These are phyloP conservation scores for Hydrotaea cyrtoneurina DNA, from an alignment of 2,888 invertebrate genomes.

Conservation along the genomic window DNA sequence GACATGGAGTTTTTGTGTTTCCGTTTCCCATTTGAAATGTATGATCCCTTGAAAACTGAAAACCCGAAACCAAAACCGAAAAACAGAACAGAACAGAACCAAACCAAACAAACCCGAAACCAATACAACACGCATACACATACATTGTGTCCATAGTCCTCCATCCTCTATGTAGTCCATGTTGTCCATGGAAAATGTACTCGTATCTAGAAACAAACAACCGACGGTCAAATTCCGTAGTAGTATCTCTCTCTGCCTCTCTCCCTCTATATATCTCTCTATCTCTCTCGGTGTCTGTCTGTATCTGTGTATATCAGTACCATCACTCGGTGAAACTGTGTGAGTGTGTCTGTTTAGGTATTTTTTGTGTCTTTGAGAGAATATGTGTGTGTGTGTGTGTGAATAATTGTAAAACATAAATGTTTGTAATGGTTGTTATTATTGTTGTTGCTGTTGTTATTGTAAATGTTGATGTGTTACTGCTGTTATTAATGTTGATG, in stretches of 20 bases:
- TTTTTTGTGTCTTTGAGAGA: too few species aligned
- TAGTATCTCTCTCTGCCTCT: not conserved
- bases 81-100: not conserved
- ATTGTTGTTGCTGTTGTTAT: constrained; percentile 57
- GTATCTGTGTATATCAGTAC: too few species aligned
- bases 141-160: constrained; percentile 8
- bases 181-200: not conserved
- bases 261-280: not conserved
- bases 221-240: not conserved
- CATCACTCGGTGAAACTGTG: not conserved
- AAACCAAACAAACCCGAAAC: not conserved
- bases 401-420: constrained; percentile 46
- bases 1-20: constrained; percentile 3
- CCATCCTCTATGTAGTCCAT: not conserved
- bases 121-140: not conserved
- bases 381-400: constrained; percentile 10
- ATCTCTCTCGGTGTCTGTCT: not conserved
- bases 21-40: constrained; percentile 30
- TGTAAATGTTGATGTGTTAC: constrained; percentile 63
- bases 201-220: not conserved
- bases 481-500: constrained; percentile 63
- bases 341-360: not conserved
- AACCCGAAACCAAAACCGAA: not conserved
- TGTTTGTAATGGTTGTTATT: constrained; percentile 63
- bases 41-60: constrained; percentile 12